Evolutionary conservation across 2,888 invertebrate species (phyloP).

Genomic region (Koerneria pararmatus): DNA sequence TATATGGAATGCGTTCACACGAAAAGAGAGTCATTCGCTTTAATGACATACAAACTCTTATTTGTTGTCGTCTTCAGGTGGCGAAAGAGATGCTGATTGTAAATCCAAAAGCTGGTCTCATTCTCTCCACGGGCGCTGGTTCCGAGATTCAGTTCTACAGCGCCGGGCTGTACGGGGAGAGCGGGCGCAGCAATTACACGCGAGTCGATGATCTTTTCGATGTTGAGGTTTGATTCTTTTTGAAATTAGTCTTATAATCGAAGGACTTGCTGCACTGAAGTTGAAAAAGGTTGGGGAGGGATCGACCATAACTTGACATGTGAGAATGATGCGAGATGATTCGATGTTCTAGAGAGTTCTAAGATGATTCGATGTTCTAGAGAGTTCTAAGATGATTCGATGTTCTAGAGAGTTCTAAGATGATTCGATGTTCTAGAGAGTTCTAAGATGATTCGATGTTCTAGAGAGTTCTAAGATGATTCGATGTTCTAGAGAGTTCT

Average conservation of each 20-base stretch:
- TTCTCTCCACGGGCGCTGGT: constrained; percentile 57
- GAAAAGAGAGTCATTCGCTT: no score
- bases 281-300: background rate
- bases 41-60: no score
- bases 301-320: background rate
- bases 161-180: constrained; percentile 55
- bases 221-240: constrained; percentile 39
- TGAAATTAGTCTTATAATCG: no score
- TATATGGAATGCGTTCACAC: no score
- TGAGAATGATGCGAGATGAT: background rate
- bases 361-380: no score
- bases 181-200: constrained; percentile 53
- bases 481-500: no score
- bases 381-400: no score
- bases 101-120: constrained; percentile 52
- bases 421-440: no score
- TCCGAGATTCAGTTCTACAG: constrained; percentile 57
- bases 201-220: constrained; percentile 52
- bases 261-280: no score
- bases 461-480: no score
- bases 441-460: no score
- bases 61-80: constrained; percentile 30
- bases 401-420: no score
- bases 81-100: constrained; percentile 60
- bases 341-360: background rate